Evolutionary conservation across 2,113 vertebrate genomes (phyloP).

Genomic region (Equus przewalskii): DNA sequence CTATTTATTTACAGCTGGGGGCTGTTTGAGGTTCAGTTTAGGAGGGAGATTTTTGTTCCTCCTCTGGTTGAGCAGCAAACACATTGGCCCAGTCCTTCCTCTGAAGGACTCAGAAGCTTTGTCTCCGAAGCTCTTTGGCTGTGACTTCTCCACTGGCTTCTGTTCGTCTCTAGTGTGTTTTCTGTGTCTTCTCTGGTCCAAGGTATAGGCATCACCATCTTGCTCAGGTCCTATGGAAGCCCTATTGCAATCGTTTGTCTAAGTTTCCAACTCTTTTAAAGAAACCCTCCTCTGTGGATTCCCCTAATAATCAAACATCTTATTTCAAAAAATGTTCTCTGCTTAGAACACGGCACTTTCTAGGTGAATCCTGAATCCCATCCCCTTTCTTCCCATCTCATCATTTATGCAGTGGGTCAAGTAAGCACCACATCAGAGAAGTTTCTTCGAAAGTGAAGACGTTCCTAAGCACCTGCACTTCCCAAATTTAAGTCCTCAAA

Average conservation of each 20-base stretch:
- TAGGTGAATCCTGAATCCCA: not conserved
- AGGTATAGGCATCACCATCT: not conserved
- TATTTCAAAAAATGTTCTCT: not conserved
- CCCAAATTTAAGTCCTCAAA: not conserved
- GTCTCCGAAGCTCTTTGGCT: not conserved
- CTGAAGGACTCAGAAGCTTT: not conserved
- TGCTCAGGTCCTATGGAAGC: not conserved
- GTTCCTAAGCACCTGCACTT: not conserved
- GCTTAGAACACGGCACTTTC: not conserved
- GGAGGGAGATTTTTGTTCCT: constrained; percentile 12
- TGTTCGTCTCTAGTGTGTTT: not conserved
- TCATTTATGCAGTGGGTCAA: too few relatives aligned
- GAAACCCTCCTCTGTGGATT: not conserved
- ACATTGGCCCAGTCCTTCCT: not conserved
- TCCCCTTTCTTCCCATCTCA: not conserved
- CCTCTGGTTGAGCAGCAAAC: not conserved
- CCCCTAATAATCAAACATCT: not conserved
- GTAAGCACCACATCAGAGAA: not conserved
- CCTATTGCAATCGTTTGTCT: not conserved
- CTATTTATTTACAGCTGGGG: constrained; percentile 57
- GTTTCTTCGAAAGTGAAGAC: not conserved
- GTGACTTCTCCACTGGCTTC: not conserved
- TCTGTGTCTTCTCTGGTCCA: not conserved
- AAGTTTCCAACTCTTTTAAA: not conserved
- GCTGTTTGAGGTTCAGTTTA: not conserved